These are phyloP conservation scores for Pardosa pseudoannulata DNA, from an alignment of 2,888 invertebrate genomes.

Conservation along the genomic window DNA sequence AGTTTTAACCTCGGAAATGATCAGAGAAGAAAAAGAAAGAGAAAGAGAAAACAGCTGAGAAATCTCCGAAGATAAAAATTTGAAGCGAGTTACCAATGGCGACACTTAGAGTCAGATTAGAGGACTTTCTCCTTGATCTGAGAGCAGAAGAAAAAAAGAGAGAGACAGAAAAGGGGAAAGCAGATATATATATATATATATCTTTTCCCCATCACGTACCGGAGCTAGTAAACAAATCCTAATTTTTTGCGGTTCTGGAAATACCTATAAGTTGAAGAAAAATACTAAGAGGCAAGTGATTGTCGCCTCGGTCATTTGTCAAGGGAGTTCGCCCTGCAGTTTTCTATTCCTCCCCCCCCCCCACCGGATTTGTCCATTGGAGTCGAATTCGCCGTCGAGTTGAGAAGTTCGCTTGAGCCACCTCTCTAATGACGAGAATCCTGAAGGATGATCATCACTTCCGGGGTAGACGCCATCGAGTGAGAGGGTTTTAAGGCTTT, in stretches of 20 bases:
- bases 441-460: slow-evolving; percentile 70
- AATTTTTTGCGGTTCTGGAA: slow-evolving; percentile 2
- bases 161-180: too few relatives aligned
- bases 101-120: slow-evolving; percentile 59
- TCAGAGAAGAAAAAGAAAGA: slow-evolving; percentile 29
- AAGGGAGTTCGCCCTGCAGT: background rate
- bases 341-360: too few relatives aligned
- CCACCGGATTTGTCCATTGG: slow-evolving; percentile 47
- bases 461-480: slow-evolving; percentile 25
- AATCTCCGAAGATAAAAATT: slow-evolving; percentile 18
- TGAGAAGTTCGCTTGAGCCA: background rate
- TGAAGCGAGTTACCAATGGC: slow-evolving; percentile 41
- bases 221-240: slow-evolving; percentile 59
- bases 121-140: slow-evolving; percentile 38
- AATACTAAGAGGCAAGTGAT: slow-evolving; percentile 8
- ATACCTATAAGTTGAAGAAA: slow-evolving; percentile 3
- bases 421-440: slow-evolving; percentile 49
- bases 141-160: slow-evolving; percentile 22
- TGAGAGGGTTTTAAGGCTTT: slow-evolving; percentile 19
- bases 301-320: slow-evolving; percentile 3
- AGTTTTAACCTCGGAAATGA: slow-evolving; percentile 55
- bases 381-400: background rate
- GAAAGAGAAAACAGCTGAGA: slow-evolving; percentile 6
- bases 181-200: background rate
- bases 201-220: slow-evolving; percentile 51